Conservation (phyloP, 2,113 vertebrate genomes). For the Salvelinus fontinalis region DNA sequence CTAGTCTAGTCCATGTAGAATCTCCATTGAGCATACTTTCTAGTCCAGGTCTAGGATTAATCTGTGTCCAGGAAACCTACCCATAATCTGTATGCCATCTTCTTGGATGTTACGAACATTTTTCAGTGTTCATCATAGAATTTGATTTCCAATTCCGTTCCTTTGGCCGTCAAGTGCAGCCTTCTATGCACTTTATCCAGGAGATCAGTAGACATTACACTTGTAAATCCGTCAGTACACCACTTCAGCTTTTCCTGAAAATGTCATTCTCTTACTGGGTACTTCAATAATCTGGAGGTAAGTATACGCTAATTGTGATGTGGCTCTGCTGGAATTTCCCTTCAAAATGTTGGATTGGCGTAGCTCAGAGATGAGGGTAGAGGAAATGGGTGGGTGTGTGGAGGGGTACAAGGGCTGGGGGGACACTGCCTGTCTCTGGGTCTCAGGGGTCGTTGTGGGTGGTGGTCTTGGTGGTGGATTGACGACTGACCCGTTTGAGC, state of each 20-base stretch:
- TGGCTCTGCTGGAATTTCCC: slow-evolving; percentile 16
- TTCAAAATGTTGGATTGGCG: background rate
- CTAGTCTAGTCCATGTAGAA: too few species aligned
- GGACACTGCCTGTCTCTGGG: background rate
- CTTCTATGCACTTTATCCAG: too few species aligned
- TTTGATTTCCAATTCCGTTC: too few species aligned
- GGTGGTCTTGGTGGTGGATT: slow-evolving; percentile 15
- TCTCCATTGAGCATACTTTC: too few species aligned
- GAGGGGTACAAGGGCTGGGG: background rate
- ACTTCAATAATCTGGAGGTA: background rate
- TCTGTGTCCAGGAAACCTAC: too few species aligned
- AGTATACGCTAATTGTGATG: background rate
- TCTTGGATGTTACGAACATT: too few species aligned
- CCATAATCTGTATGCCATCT: too few species aligned
- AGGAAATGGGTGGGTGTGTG: background rate
- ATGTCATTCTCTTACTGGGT: background rate
- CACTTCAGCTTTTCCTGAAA: background rate
- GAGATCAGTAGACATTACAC: too few species aligned
- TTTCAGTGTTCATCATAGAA: too few species aligned
- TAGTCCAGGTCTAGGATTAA: too few species aligned
- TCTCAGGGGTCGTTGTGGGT: background rate
- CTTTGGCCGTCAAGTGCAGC: too few species aligned
- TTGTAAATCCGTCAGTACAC: background rate
- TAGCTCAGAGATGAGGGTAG: background rate
- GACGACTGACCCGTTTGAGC: slow-evolving; percentile 92